phyloP scores from a whole-genome alignment of 2,113 vertebrate species.

The Siniperca knerii region DNA sequence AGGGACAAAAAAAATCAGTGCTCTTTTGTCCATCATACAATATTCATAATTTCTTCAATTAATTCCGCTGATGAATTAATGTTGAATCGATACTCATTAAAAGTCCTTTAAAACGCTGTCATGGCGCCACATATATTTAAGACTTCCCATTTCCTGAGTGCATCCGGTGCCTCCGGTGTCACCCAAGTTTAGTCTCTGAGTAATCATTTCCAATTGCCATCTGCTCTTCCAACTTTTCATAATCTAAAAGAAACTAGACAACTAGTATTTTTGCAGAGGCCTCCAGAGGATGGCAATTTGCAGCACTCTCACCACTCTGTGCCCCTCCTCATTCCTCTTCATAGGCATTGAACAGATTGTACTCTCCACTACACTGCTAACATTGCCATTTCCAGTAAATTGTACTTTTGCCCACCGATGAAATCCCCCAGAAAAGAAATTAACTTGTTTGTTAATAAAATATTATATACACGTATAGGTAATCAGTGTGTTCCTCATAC shows the following conservation, averaged over 20 bases:
- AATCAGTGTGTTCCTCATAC: background rate
- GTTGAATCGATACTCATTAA: background rate
- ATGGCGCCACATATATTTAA: background rate
- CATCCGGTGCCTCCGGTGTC: background rate
- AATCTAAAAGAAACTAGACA: constrained; percentile 2
- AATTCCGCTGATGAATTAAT: constrained; percentile 10
- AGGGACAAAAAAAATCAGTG: background rate
- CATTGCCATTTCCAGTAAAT: constrained; percentile 2
- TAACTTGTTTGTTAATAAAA: background rate
- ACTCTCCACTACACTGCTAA: background rate
- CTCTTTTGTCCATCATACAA: constrained; percentile 5
- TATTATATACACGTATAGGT: background rate
- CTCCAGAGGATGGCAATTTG: background rate
- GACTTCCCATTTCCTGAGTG: constrained; percentile 11
- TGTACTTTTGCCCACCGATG: background rate
- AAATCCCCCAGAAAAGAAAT: background rate
- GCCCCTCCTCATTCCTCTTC: background rate
- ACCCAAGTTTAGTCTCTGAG: constrained; percentile 11
- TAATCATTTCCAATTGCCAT: constrained; percentile 23
- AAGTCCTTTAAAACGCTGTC: background rate
- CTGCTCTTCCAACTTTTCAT: constrained; percentile 24
- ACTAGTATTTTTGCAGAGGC: background rate
- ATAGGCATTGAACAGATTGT: background rate
- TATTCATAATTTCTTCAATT: background rate
- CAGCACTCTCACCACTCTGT: background rate